phyloP scores from a whole-genome alignment of 2,113 vertebrate genomes.

The Thamnophis sirtalis region DNA sequence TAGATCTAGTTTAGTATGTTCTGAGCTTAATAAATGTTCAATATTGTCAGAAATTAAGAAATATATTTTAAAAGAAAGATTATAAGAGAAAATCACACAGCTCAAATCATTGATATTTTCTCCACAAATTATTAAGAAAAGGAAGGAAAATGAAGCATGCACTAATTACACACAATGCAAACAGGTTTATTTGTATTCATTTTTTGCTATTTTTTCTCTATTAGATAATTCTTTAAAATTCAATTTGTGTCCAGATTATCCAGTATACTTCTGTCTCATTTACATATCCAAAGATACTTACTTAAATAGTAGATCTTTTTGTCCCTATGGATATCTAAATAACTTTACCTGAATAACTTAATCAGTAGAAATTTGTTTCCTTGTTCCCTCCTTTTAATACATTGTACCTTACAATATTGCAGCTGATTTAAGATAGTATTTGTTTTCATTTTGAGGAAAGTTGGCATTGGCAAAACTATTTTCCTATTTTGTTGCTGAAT shows the following conservation, averaged over 20 bases:
- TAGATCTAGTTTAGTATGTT: background rate
- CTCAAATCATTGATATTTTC: slow-evolving; percentile 10
- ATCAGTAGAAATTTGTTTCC: slow-evolving; percentile 14
- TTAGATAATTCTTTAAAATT: slow-evolving; percentile 59
- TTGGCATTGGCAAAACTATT: background rate
- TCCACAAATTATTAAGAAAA: slow-evolving; percentile 23
- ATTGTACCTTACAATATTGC: background rate
- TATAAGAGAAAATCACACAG: background rate
- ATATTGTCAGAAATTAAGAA: background rate
- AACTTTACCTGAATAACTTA: background rate
- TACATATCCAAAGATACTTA: slow-evolving; percentile 37
- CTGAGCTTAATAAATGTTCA: background rate
- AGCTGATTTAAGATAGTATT: slow-evolving; percentile 14
- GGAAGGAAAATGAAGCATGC: background rate
- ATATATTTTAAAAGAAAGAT: background rate
- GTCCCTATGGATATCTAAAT: slow-evolving; percentile 45
- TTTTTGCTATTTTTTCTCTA: slow-evolving; percentile 49
- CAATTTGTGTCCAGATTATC: slow-evolving; percentile 57
- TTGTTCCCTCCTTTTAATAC: background rate
- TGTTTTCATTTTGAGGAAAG: background rate
- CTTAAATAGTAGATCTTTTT: slow-evolving; percentile 44
- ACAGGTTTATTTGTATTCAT: slow-evolving; percentile 28
- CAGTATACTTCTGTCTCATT: slow-evolving; percentile 41
- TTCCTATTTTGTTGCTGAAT: background rate
- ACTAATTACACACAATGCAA: background rate